Evolutionary conservation across 1,140 invertebrate species (phyloP), one percentile per base, ranked within the genome.

Genomic region (Apis florea): DNA sequence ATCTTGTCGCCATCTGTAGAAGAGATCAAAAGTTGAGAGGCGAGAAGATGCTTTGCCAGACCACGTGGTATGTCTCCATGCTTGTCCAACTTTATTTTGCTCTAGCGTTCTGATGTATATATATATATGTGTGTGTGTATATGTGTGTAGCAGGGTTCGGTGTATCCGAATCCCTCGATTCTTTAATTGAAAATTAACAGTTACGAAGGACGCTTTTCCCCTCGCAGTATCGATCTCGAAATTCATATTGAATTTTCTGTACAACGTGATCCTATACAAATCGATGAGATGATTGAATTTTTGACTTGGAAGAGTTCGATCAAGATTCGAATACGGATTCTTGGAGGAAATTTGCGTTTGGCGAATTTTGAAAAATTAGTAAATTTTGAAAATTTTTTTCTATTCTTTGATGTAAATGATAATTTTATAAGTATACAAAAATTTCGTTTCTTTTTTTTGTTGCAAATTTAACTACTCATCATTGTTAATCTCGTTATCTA

Each of bases 171-270:
- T 74, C 70, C 61, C 9, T 51, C n/a, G 69, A 19, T 81, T 56
- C 72, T 68, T 81, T 53, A 74, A 67, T 26, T 75, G 63, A 75
- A 75, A 75, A 68, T 81, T 74, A n/a, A n/a, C 59, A 17, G 51
- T 40, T 59, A n/a, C 8, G 19, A 5, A 24, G 17, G 3, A 31
- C 17, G 56, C n/a, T 49, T 71, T 51, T 24, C 54, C 21, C 8
- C 9, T 17, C n/a, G 26, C 24, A 1, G 1, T 53, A 40, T 21
- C n/a, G 47, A 1, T 11, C 31, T 40, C 21, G 59, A 69, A 79
- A 79, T 79, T 79, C 73, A 79, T 79, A 79, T 79, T 73, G 69
- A 79, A 73, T 64, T 56, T 64, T 66, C 59, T n/a, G 51, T 10
- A 13, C 68, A 47, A 64, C 15, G 26, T 64, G 61, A 51, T 49